Conservation (phyloP, 2,888 invertebrate species). For the Idaea aversata region DNA sequence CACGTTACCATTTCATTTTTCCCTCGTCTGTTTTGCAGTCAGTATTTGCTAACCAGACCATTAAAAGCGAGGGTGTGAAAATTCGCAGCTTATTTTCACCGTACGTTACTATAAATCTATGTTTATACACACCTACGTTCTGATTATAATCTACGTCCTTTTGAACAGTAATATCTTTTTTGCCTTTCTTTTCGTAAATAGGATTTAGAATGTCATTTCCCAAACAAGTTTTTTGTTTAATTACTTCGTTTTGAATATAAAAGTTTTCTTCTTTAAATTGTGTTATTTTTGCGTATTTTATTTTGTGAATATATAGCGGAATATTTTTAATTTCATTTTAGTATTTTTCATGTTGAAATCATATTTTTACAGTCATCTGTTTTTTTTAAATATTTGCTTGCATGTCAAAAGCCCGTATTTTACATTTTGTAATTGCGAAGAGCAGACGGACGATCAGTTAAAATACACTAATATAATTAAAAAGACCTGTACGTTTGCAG, state of each 20-base stretch:
- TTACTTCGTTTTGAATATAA: background rate
- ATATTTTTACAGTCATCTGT: no score
- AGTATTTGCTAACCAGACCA: slow-evolving; percentile 60
- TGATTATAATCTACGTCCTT: slow-evolving; percentile 6
- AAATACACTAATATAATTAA: background rate
- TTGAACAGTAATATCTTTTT: background rate
- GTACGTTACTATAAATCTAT: slow-evolving; percentile 33
- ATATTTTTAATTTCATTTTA: no score
- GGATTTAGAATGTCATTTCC: slow-evolving; percentile 1
- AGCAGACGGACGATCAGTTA: background rate
- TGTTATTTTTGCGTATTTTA: no score
- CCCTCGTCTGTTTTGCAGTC: slow-evolving; percentile 43
- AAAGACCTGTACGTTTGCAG: slow-evolving; percentile 1
- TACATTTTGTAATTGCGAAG: background rate
- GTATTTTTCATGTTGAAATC: no score
- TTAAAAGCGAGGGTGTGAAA: slow-evolving; percentile 72
- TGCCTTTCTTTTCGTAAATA: background rate
- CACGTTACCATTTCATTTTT: background rate
- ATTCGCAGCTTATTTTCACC: slow-evolving; percentile 71
- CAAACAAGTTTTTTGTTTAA: background rate
- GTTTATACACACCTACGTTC: slow-evolving; percentile 11
- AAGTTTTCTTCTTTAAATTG: background rate
- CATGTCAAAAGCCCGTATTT: no score
- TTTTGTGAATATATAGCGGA: no score
- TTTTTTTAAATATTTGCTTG: no score